Percentiles rank a stretch among this genome's conserved stretches.
These are phyloP conservation scores for Percopsis transmontana DNA, from an alignment of 2,113 vertebrate genomes.

Conservation along the genomic window DNA sequence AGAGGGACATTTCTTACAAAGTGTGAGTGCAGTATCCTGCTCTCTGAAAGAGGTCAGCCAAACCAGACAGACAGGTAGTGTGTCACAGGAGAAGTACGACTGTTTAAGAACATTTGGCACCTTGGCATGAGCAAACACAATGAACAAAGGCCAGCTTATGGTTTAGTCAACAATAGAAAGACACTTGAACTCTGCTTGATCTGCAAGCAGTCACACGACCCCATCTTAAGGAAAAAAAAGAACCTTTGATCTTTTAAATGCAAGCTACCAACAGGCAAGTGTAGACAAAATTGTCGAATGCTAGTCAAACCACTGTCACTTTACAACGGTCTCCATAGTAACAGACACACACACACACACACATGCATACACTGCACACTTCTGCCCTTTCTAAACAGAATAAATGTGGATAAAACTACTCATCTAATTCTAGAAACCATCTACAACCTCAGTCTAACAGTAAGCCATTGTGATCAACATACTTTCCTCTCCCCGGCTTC, in stretches of 20 bases:
- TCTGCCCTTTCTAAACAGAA: conserved; percentile 14
- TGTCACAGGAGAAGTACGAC: conserved; percentile 35
- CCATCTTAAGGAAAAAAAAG: conserved; percentile 3
- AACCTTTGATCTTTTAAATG: conserved; percentile 13
- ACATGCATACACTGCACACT: conserved; percentile 9
- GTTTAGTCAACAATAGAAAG: conserved; percentile 43
- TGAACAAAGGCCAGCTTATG: conserved; percentile 30
- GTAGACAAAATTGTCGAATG: conserved; percentile 4
- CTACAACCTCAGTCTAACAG: conserved; percentile 29
- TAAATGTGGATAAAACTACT: background rate
- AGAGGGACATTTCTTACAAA: too few species aligned
- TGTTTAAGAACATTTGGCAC: conserved; percentile 41
- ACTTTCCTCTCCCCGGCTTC: conserved; percentile 26
- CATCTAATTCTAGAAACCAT: conserved; percentile 11
- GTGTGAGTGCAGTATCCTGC: conserved; percentile 18
- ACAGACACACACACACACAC: background rate
- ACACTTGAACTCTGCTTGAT: conserved; percentile 44
- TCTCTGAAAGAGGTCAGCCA: conserved; percentile 34
- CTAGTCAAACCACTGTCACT: conserved; percentile 39
- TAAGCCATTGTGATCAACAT: conserved; percentile 38
- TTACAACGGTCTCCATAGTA: background rate
- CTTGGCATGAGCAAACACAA: conserved; percentile 41
- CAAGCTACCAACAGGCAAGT: background rate
- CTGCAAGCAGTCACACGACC: conserved; percentile 10
- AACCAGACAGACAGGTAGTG: conserved; percentile 60